phyloP scores from a whole-genome alignment of 53 echinoderm and acorn worm genomes.

The Zoroaster sp. region DNA sequence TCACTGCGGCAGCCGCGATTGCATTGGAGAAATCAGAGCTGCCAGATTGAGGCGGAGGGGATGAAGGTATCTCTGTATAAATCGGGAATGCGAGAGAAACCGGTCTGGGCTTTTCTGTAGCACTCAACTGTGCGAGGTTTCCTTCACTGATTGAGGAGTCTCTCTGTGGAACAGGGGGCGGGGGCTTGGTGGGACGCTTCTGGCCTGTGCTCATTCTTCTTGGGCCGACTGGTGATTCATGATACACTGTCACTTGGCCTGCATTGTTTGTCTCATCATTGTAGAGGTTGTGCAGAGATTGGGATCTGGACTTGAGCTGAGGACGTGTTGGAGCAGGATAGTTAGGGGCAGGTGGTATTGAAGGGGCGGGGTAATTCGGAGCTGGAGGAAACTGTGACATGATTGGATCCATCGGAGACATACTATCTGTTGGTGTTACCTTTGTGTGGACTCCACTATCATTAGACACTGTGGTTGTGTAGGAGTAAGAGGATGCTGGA shows the following conservation, averaged over 20 bases:
- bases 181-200: slow-evolving; percentile 62
- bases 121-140: neutral
- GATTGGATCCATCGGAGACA: slow-evolving; percentile 24
- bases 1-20: slow-evolving; percentile 78
- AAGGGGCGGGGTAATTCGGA: slow-evolving; percentile 39
- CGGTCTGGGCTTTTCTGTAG: slow-evolving; percentile 2
- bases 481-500: slow-evolving; percentile 83
- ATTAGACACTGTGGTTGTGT: slow-evolving; percentile 64
- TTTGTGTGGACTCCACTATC: slow-evolving; percentile 78
- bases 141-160: slow-evolving; percentile 53
- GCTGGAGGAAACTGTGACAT: slow-evolving; percentile 30
- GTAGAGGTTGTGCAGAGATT: slow-evolving; percentile 11
- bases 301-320: slow-evolving; percentile 1
- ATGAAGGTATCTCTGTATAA: neutral
- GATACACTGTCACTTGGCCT: neutral
- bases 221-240: neutral
- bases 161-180: slow-evolving; percentile 24
- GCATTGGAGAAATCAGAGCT: slow-evolving; percentile 66
- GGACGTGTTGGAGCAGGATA: slow-evolving; percentile 21
- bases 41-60: neutral
- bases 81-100: slow-evolving; percentile 10
- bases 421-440: slow-evolving; percentile 43
- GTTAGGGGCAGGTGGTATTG: slow-evolving; percentile 23
- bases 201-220: slow-evolving; percentile 43
- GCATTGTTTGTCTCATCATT: neutral